Evolutionary conservation across 2,113 vertebrate species (phyloP), one percentile per base, ranked within the genome.

Genomic region (Phylloscopus whistleri): DNA sequence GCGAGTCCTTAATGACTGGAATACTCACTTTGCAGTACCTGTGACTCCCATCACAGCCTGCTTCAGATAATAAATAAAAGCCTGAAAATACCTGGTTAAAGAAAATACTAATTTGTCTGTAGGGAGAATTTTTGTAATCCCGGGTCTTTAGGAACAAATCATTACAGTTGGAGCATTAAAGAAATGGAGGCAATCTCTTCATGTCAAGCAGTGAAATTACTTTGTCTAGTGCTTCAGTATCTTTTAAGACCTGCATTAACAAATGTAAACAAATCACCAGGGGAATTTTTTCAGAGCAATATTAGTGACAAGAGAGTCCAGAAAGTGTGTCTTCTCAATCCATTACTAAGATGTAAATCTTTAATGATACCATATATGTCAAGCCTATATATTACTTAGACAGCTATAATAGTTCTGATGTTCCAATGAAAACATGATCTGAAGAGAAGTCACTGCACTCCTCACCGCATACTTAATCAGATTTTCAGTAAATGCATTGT

Each of bases 401-500:
- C 49, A 96, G 78, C 81, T 86, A 53, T 48, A 92, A 90, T 33
- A 75, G 51, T 86, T 93, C 74, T 86, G 68, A 93, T 88, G 44
- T 84, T 43, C 74, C 74, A 60, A 28, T 41, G 79, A 93, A 83
- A 96, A 83, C 76, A 48, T 8, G 5, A 35, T 90, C 60, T 13
- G 21, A 91, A 72, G 35, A 84, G 55, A 84, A 96, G 56, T 74
- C 37, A 56, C 44, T 72, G 89, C 46, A 59, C 82, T 96, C 24
- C 78, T 76, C 80, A 17, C 46, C 7, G 31, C 74, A 84, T 55
- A 31, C 63, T 85, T 90, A 84, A 87, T 93, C 69, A 68, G 60
- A 81, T 92, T 87, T 94, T 78, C 48, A 74, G 64, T 59, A 43
- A 73, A 33, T 55, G 78, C 82, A 89, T 75, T 72, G 41, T 78